phyloP scores from a whole-genome alignment of 1,140 invertebrate species.

The Caenorhabditis remanei region DNA sequence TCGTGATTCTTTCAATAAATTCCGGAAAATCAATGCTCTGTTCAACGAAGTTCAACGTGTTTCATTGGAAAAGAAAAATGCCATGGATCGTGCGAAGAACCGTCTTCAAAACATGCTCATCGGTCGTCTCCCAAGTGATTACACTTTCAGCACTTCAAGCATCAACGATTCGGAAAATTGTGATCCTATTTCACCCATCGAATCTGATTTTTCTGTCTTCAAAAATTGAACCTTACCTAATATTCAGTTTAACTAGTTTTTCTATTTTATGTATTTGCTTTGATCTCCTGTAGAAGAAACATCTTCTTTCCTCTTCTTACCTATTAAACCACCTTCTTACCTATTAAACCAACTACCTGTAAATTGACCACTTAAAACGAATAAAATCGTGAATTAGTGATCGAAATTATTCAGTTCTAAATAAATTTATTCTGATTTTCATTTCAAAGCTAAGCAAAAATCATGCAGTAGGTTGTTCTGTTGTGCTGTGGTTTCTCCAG shows the following conservation, averaged over 20 bases:
- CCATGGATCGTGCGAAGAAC: neutral
- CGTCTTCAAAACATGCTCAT: neutral
- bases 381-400: no score
- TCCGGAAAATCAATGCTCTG: neutral
- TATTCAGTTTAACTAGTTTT: neutral
- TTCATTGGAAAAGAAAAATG: conserved; percentile 8
- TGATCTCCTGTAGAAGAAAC: neutral
- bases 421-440: no score
- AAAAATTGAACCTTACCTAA: neutral
- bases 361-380: no score
- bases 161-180: conserved; percentile 21
- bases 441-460: neutral
- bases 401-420: no score
- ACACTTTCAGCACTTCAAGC: conserved; percentile 29
- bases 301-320: no score
- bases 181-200: neutral
- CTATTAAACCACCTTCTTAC: no score
- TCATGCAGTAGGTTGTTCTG: neutral
- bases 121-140: conserved; percentile 26
- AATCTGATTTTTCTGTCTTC: neutral
- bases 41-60: conserved; percentile 4
- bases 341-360: no score
- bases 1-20: neutral
- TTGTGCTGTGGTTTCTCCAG: no score
- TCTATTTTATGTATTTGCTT: neutral